Evolutionary conservation across 2,888 invertebrate species (phyloP).

Genomic region (Tipula helvola): DNA sequence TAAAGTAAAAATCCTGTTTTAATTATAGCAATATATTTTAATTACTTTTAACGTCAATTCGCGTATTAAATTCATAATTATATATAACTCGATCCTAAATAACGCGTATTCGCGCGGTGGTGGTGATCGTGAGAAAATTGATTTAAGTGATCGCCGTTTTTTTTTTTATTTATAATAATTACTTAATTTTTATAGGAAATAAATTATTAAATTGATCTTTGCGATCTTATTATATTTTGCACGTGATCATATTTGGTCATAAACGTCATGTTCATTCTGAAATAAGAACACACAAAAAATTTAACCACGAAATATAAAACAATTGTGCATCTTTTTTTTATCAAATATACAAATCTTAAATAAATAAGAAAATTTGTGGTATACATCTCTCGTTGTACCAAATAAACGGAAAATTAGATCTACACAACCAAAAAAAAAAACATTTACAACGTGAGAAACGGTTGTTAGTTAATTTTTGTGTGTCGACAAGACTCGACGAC

Average conservation of each 20-base stretch:
- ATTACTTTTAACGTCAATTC: not conserved
- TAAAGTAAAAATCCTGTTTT: not conserved
- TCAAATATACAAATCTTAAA: not conserved
- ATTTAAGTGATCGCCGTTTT: not conserved
- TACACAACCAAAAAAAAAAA: not conserved
- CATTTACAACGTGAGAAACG: not conserved
- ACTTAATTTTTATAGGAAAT: not conserved
- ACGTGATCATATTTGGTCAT: not conserved
- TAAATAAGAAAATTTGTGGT: not conserved
- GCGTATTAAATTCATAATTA: not conserved
- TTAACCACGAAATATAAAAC: not conserved
- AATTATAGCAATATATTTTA: not conserved
- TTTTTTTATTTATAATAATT: not conserved
- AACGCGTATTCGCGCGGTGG: not conserved
- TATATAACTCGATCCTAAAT: not conserved
- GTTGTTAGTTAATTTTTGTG: not conserved
- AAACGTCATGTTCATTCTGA: not conserved
- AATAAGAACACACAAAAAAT: not conserved
- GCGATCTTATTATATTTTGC: not conserved
- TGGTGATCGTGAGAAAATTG: not conserved
- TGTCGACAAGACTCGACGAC: not conserved
- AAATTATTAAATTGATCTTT: not conserved
- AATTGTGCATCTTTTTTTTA: not conserved
- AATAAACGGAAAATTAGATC: not conserved
- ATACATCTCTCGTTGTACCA: not conserved